Evolutionary conservation across 1,140 invertebrate species (phyloP), one percentile per base, ranked within the genome.

Genomic region (Nasonia giraulti): DNA sequence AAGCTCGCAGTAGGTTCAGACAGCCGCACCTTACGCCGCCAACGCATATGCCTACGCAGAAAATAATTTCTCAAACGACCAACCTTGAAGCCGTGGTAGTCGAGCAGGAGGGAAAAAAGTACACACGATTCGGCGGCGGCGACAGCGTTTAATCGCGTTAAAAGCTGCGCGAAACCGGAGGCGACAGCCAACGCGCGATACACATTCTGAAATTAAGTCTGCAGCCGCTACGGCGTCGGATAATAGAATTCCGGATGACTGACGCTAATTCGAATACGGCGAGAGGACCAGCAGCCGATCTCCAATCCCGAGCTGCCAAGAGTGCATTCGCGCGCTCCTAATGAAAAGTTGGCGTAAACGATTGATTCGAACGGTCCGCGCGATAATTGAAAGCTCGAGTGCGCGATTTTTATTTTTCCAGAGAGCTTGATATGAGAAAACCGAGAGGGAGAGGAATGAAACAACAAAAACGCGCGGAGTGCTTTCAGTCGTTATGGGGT

Each of bases 301-400:
- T 85, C 76, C 69, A 87, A 86, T 84, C 76, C 55, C 50, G 44
- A 78, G 66, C 79, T 71, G 44, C 37, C 75, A 73, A 69, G 75
- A 33, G 71, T 23, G 75, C 82, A 50, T 27, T 68, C 68, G 82
- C 44, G 71, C 69, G 66, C 62, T 77, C 81, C 79, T 80, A 80
- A 85, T 87, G 73, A 83, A 87, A 86, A 86, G 84, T 84, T 85
- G 71, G 82, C 75, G 84, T 82, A 86, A 89, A 86, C 85, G 87
- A 88, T 88, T 87, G 88, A 89, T 89, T 89, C 83, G 83, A 87
- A 85, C 83, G 17, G 71, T 37, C 66, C 82, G 86, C 87, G 86
- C 86, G 87, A 87, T 89, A 89, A 89, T 89, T 89, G 87, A 89
- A 89, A 83, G n/a, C 47, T 71, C 68, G 1, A 23, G 1, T 27